These are phyloP conservation scores for Ashinkailepas kermadecensis DNA, from an alignment of 2,888 invertebrate genomes.

Conservation along the genomic window DNA sequence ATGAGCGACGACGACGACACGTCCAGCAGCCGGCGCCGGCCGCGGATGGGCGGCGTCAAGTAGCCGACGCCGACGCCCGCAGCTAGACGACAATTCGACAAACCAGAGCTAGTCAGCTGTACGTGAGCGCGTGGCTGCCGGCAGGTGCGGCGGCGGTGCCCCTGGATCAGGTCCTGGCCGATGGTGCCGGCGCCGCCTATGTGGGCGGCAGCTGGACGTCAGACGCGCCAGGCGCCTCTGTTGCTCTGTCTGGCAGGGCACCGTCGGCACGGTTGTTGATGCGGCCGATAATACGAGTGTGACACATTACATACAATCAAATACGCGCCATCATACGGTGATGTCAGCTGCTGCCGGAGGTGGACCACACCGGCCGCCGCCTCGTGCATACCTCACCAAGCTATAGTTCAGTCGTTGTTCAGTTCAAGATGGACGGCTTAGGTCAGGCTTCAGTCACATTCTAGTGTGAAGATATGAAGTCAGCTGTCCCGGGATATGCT, in stretches of 20 bases:
- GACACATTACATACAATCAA: background rate
- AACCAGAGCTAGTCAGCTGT: conserved; percentile 10
- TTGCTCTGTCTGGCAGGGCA: too few species aligned
- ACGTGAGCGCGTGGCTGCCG: background rate
- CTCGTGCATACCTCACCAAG: too few species aligned
- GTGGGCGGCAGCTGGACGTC: background rate
- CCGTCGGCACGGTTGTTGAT: background rate
- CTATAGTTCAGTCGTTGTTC: too few species aligned
- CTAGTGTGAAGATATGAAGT: too few species aligned
- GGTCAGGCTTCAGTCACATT: too few species aligned
- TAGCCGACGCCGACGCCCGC: background rate
- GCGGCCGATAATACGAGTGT: background rate
- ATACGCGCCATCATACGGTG: background rate
- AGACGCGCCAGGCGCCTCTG: too few species aligned
- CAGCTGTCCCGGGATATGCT: too few species aligned
- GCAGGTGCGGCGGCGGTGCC: too few species aligned
- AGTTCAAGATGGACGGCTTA: too few species aligned
- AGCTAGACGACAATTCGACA: conserved; percentile 2
- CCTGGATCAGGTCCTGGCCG: too few species aligned
- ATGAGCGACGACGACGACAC: conserved; percentile 43
- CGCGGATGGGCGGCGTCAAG: background rate
- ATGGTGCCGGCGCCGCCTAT: background rate
- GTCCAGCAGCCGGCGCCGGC: conserved; percentile 12
- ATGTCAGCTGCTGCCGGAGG: background rate
- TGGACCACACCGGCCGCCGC: too few species aligned